phyloP scores from a whole-genome alignment of 2,113 vertebrate species.

The Kryptolebias marmoratus region DNA sequence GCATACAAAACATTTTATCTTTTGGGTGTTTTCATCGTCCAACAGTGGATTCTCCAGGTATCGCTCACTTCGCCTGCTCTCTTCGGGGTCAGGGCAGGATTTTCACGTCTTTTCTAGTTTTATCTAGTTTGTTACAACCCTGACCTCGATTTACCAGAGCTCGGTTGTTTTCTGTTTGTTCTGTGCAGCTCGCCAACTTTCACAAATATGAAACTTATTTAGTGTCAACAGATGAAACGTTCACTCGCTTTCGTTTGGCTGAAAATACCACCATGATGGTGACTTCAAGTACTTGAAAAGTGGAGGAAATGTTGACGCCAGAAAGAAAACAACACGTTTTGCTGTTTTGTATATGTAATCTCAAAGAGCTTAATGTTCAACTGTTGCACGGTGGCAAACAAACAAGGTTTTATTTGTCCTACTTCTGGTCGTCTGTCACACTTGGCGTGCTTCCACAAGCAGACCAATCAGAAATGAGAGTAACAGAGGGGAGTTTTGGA shows the following conservation, averaged over 20 bases:
- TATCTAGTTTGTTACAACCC: slow-evolving; percentile 33
- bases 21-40: slow-evolving; percentile 19
- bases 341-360: no score
- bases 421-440: background rate
- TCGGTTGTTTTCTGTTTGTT: background rate
- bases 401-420: background rate
- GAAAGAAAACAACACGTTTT: no score
- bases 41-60: background rate
- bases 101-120: slow-evolving; percentile 34
- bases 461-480: background rate
- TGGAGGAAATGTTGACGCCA: no score
- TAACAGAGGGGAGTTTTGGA: background rate
- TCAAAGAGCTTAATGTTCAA: no score
- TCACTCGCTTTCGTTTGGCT: no score
- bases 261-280: no score
- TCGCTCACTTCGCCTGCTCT: background rate
- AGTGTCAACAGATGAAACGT: no score
- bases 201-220: background rate
- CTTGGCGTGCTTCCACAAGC: background rate
- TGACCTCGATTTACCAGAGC: background rate
- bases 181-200: background rate
- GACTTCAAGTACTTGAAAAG: no score
- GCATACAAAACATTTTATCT: background rate
- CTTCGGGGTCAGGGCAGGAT: background rate
- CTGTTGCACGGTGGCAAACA: background rate